Evolutionary conservation across 1,140 invertebrate species (phyloP).

Genomic region (Zaprionus inermis): DNA sequence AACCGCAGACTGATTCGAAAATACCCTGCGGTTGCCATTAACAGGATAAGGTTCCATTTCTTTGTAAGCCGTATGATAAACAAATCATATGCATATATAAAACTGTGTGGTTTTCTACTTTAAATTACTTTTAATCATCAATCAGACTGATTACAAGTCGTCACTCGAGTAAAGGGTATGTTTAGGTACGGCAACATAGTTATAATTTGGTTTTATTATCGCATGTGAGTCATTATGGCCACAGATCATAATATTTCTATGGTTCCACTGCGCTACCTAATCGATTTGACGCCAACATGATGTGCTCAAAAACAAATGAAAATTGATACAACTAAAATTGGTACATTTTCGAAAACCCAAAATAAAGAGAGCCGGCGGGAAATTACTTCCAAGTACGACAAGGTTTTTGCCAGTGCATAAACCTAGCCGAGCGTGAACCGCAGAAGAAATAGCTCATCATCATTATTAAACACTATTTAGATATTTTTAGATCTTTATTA

Average conservation of each 20-base stretch:
- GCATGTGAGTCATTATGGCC: slow-evolving; percentile 18
- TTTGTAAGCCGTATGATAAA: no score
- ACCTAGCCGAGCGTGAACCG: slow-evolving; percentile 3
- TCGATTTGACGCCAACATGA: not conserved
- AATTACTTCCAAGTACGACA: not conserved
- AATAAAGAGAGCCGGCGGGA: not conserved
- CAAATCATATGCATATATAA: no score
- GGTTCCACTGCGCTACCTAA: not conserved
- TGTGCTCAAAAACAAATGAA: no score
- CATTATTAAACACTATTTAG: not conserved
- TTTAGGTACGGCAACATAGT: not conserved
- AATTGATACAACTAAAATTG: not conserved
- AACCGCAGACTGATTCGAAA: not conserved
- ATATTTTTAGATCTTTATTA: slow-evolving; percentile 23
- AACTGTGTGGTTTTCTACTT: not conserved
- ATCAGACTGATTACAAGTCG: not conserved
- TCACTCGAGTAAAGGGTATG: not conserved
- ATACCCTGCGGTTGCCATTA: not conserved
- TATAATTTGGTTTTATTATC: no score
- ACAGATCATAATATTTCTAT: not conserved
- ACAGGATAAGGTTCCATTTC: no score
- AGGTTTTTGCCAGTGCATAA: not conserved
- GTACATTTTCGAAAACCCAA: not conserved
- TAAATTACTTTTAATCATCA: no score
- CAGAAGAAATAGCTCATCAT: slow-evolving; percentile 11